A percentile compares a stretch with the other conserved stretches of the same genome.
Evolutionary conservation across 2,113 vertebrate genomes (phyloP).

Genomic region (Oceanodroma tethys): DNA sequence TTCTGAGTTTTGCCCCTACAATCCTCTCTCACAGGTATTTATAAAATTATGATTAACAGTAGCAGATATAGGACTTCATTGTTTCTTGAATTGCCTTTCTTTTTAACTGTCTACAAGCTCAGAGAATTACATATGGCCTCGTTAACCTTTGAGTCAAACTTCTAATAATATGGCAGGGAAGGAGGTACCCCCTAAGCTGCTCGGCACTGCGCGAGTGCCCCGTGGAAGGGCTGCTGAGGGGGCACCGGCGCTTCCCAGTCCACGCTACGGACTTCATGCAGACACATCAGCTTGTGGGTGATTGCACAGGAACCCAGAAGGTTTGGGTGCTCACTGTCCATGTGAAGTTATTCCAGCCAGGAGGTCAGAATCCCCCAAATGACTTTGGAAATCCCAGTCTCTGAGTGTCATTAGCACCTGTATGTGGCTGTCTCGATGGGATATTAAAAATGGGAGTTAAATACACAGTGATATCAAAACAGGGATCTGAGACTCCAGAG

Average conservation of each 20-base stretch:
- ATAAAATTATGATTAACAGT: not conserved
- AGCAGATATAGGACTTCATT: not conserved
- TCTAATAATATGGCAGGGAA: not conserved
- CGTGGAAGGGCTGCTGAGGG: not conserved
- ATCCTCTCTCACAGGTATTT: not conserved
- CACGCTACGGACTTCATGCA: accelerated
- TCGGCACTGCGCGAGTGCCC: accelerated
- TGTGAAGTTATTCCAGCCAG: not conserved
- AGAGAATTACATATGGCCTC: not conserved
- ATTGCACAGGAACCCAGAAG: not conserved
- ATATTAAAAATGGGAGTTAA: not conserved
- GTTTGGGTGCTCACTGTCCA: not conserved
- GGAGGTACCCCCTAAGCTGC: not conserved
- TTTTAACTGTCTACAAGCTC: not conserved
- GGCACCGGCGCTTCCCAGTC: not conserved
- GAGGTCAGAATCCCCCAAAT: not conserved
- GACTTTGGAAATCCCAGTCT: not conserved
- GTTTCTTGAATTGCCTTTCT: not conserved
- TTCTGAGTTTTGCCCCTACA: not conserved
- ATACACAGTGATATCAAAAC: not conserved
- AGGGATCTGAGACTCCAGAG: not conserved
- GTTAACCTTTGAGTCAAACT: not conserved
- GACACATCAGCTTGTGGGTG: accelerated
- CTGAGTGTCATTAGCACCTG: not conserved
- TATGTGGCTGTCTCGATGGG: not conserved